Base-by-base conservation (phyloP, 2,888 invertebrate species). In the Protodeltote pygarga region DNA sequence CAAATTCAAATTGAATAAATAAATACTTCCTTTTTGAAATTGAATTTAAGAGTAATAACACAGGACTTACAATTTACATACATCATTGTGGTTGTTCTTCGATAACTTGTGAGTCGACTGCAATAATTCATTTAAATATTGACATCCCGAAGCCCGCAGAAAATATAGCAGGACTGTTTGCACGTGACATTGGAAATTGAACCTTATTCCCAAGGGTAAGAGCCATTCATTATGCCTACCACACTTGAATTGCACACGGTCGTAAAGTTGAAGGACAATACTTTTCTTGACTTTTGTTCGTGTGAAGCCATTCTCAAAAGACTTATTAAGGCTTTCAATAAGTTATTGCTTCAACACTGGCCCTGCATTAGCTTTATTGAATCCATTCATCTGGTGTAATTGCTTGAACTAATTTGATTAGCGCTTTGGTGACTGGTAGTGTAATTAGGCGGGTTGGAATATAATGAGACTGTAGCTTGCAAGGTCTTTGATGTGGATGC, bases 201-300 rank as follows among this genome's bases (percentile, higher is more conserved):
- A 46, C 47, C 25, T 40, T 66, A 19, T 16, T 0, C 0, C 3
- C 20, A 23, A 17, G 8, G 0, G 8, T 23, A 47, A 65, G 14
- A 29, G 25, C 33, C 1, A 10, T 15, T 13, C 11, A 19, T 39
- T 10, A 3, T 9, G 11, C 10, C 25, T 51, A 5, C 62, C 49
- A 46, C 54, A 52, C 68, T 47, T 46, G 54, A 35, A 38, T 35
- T 11, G 49, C 23, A 49, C 59, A 35, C 16, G 29, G 29, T 60
- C 54, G 45, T 68, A 72, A 74, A 73, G 69, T 64, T 65, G 74
- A 74, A 74, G 73, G 74, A 65, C 71, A 65, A 57, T 55, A 58
- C 69, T 74, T 73, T 73, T 72, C 69, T 48, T 41, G 45, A 46
- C 51, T 61, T 71, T 64, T 65, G 70, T 64, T 47, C 37, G 51